Conservation (phyloP, 2,888 invertebrate genomes). For the Hedychridium roseum region DNA sequence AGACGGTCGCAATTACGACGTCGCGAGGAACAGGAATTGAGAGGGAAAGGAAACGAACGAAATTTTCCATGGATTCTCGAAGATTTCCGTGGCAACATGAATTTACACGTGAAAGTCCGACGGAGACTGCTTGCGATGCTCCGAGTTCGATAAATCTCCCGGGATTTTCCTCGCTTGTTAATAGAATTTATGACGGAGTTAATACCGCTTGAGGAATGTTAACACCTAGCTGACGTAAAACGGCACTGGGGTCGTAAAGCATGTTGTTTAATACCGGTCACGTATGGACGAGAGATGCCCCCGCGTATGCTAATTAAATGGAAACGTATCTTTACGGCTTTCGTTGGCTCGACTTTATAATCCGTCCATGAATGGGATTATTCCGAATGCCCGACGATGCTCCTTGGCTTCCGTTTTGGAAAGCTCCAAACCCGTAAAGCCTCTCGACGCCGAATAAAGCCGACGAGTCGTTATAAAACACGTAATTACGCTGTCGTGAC, state of each 20-base stretch:
- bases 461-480: too few relatives aligned
- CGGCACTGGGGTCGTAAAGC: constrained; percentile 33
- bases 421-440: too few relatives aligned
- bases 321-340: constrained; percentile 29
- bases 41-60: constrained; percentile 5
- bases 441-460: too few relatives aligned
- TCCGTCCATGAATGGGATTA: constrained; percentile 30
- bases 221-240: constrained; percentile 30
- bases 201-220: constrained; percentile 28
- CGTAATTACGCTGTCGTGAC: too few relatives aligned
- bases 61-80: too few relatives aligned
- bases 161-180: constrained; percentile 19
- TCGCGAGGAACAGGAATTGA: constrained; percentile 13
- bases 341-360: constrained; percentile 16
- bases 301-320: constrained; percentile 44
- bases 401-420: constrained; percentile 1
- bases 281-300: constrained; percentile 3
- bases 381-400: constrained; percentile 3
- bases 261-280: constrained; percentile 27
- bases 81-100: too few relatives aligned
- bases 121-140: constrained; percentile 15
- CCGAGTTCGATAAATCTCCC: constrained; percentile 32
- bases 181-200: constrained; percentile 32
- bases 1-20: constrained; percentile 24
- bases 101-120: too few relatives aligned